Conservation (phyloP, 2,888 invertebrate species). For the Esperia sulphurella region DNA sequence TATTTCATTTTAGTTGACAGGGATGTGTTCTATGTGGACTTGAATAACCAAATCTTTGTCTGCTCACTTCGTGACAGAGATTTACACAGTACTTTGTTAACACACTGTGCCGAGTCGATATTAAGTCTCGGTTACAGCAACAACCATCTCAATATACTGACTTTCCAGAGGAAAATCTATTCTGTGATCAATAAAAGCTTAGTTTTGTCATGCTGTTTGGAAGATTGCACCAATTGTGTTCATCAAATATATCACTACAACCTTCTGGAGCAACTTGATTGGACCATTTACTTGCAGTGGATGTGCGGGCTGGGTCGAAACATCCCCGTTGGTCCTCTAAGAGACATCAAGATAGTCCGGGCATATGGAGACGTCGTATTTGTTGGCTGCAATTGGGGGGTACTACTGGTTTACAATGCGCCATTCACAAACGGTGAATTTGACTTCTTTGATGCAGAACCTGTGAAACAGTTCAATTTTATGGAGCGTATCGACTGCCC, state of each 20-base stretch:
- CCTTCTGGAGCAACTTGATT: constrained; percentile 53
- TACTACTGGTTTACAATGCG: constrained; percentile 49
- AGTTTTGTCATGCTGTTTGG: constrained; percentile 25
- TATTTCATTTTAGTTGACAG: constrained; percentile 31
- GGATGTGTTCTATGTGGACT: constrained; percentile 36
- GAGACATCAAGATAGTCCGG: constrained; percentile 42
- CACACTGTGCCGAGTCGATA: constrained; percentile 26
- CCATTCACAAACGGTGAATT: constrained; percentile 46
- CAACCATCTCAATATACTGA: constrained; percentile 33
- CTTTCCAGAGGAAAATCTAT: constrained; percentile 42
- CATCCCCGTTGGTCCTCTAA: constrained; percentile 41
- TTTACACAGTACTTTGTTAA: constrained; percentile 21
- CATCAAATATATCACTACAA: constrained; percentile 37
- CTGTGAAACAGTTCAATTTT: constrained; percentile 54
- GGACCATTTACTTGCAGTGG: constrained; percentile 54
- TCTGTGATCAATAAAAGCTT: constrained; percentile 25
- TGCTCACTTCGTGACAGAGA: constrained; percentile 25
- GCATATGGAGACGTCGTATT: constrained; percentile 55
- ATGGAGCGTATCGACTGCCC: constrained; percentile 48
- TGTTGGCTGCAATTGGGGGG: constrained; percentile 54
- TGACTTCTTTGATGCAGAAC: constrained; percentile 42
- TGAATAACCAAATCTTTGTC: constrained; percentile 38
- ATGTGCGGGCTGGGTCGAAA: constrained; percentile 36
- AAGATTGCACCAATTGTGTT: constrained; percentile 31
- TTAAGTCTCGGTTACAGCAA: constrained; percentile 41